phyloP scores from a whole-genome alignment of 2,888 invertebrate species.

The Lithophane socia region DNA sequence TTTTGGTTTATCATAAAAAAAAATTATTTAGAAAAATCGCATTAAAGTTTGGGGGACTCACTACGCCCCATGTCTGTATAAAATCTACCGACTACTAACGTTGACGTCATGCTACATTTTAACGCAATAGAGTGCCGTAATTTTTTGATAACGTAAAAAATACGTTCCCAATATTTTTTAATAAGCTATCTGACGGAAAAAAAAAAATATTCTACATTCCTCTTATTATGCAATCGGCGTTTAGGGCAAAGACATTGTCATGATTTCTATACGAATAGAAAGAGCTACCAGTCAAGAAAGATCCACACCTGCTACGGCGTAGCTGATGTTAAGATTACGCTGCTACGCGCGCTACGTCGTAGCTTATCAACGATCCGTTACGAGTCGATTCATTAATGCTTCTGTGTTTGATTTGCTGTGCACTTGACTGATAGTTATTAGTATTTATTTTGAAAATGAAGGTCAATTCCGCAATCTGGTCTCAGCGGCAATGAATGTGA shows the following conservation, averaged over 20 bases:
- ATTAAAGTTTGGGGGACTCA: no score
- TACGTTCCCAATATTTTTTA: no score
- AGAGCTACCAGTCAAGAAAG: not conserved
- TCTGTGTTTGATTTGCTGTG: not conserved
- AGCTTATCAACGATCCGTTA: conserved; percentile 2
- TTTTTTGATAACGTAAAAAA: no score
- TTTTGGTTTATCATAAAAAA: no score
- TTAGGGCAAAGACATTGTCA: not conserved
- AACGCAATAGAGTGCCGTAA: no score
- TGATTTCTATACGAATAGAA: not conserved
- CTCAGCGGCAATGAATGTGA: not conserved
- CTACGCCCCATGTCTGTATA: no score
- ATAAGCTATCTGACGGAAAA: no score
- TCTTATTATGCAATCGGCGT: not conserved
- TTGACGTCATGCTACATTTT: no score
- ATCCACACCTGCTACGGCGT: conserved; percentile 27
- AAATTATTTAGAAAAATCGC: no score
- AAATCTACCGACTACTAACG: no score
- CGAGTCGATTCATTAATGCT: not conserved
- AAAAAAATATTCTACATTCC: no score
- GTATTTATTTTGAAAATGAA: not conserved
- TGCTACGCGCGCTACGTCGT: conserved; percentile 29
- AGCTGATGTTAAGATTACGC: conserved; percentile 13
- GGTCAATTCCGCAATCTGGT: not conserved
- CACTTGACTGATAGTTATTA: not conserved